Evolutionary conservation across 2,113 vertebrate species (phyloP).

Genomic region (Antigone vipio): DNA sequence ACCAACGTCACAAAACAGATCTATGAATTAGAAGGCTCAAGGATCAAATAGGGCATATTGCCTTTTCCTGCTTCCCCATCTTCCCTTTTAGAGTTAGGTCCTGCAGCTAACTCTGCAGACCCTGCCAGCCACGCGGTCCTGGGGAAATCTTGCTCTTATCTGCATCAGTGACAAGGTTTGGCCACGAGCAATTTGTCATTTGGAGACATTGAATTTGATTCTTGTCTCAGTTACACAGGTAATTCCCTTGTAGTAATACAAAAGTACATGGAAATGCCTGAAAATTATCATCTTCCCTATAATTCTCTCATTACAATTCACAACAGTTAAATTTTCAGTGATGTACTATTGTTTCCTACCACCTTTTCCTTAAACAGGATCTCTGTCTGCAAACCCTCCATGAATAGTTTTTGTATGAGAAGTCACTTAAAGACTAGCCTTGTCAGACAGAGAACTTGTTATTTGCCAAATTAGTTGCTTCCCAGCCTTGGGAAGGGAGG

Average conservation of each 20-base stretch:
- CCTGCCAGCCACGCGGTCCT: accelerated
- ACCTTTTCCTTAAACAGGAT: not conserved
- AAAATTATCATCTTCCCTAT: not conserved
- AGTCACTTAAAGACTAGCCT: no score
- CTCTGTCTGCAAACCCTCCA: not conserved
- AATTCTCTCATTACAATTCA: not conserved
- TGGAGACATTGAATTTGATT: not conserved
- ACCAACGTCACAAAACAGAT: not conserved
- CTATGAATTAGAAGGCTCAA: not conserved
- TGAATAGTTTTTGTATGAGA: no score
- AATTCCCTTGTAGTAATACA: not conserved
- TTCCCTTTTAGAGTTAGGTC: not conserved
- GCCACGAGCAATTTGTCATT: not conserved
- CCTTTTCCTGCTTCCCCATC: not conserved
- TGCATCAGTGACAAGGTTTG: not conserved
- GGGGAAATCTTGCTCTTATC: not conserved
- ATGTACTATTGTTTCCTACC: not conserved
- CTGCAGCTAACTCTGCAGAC: not conserved
- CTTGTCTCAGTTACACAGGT: not conserved
- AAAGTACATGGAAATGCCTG: not conserved
- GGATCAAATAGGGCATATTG: not conserved
- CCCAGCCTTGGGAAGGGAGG: not conserved
- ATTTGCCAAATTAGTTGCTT: not conserved
- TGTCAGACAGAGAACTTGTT: not conserved
- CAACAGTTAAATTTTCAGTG: not conserved